Conservation (phyloP, 2,888 invertebrate genomes). For the Anoncus sp. region DNA sequence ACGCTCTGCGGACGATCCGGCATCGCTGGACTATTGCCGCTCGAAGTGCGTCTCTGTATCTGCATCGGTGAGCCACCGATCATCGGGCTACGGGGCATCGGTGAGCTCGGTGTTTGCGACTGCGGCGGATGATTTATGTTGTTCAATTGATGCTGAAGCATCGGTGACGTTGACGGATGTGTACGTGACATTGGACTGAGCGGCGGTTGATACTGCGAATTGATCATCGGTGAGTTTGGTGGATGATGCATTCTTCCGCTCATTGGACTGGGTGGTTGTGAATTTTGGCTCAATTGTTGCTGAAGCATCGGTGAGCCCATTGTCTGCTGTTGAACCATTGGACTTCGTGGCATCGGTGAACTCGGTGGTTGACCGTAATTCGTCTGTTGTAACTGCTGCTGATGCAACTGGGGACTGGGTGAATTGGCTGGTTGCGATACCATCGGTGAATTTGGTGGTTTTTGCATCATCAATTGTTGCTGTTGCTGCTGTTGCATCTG, state of each 20-base stretch:
- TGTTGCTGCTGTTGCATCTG: conserved; percentile 77
- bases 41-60: conserved; percentile 84
- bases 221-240: conserved; percentile 81
- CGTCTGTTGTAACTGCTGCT: conserved; percentile 78
- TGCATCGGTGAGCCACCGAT: conserved; percentile 84
- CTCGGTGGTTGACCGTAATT: conserved; percentile 84
- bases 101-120: conserved; percentile 81
- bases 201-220: conserved; percentile 81
- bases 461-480: conserved; percentile 81
- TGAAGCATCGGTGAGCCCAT: conserved; percentile 83
- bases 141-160: conserved; percentile 83
- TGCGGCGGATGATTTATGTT: conserved; percentile 83
- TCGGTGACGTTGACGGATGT: conserved; percentile 83
- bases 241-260: conserved; percentile 78
- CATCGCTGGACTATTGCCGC: conserved; percentile 84
- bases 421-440: conserved; percentile 80
- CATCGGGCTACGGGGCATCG: conserved; percentile 85
- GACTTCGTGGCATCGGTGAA: conserved; percentile 83
- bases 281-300: conserved; percentile 79
- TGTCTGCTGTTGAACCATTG: conserved; percentile 80
- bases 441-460: conserved; percentile 83
- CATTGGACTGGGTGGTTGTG: conserved; percentile 83
- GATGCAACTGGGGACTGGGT: conserved; percentile 82
- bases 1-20: conserved; percentile 86
- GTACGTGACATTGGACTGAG: conserved; percentile 81